Evolutionary conservation across 2,797 vertebrate species (phyloP), one percentile per base, ranked within the genome.

Genomic region (Zalophus californianus): DNA sequence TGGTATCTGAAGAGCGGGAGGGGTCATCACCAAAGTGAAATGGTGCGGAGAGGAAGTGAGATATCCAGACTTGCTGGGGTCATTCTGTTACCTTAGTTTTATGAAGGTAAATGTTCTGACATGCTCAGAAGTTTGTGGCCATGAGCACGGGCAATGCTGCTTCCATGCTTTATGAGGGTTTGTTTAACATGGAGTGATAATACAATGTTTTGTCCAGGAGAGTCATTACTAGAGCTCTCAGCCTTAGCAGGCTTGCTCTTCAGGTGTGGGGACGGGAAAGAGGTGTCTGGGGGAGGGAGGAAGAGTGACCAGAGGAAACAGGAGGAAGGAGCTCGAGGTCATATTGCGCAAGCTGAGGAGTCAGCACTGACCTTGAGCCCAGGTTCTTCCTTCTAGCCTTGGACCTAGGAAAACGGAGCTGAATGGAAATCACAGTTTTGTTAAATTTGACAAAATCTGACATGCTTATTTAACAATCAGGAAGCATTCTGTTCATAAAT

Each of bases 1-100:
- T 90, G 50, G 68, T 78, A 32, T 27, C 52, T 60, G 16, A 96
- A 83, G 91, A 86, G 13, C 3, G 29, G 32, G 72, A 93, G 21
- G 2, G 29, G 16, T 91, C 52, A 86, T 29, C 52, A 27, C 18
- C 50, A 94, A 83, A 87, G 50, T 56, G 35, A 91, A 94, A 79
- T 60, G 29, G 41, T 68, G 7, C 29, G 56, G 16, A 86, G 85
- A 80, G 23, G 38, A 80, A 85, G 62, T 3, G 6, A 80, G 82
- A 97, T 84, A 94, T 5, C 58, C 60, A 83, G 92, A 56, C 21
- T 62, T 79, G 14, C 54, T 52, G 66, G 91, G 50, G n/a, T 91
- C 21, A 87, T 92, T 92, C 56, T 38, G 3, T 89, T 91, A 60
- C 50, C 78, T 92, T 90, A 86, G n/a, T 66, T 91, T 96, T 78